Evolutionary conservation across 2,113 vertebrate species (phyloP).

Genomic region (Dinomys branickii): DNA sequence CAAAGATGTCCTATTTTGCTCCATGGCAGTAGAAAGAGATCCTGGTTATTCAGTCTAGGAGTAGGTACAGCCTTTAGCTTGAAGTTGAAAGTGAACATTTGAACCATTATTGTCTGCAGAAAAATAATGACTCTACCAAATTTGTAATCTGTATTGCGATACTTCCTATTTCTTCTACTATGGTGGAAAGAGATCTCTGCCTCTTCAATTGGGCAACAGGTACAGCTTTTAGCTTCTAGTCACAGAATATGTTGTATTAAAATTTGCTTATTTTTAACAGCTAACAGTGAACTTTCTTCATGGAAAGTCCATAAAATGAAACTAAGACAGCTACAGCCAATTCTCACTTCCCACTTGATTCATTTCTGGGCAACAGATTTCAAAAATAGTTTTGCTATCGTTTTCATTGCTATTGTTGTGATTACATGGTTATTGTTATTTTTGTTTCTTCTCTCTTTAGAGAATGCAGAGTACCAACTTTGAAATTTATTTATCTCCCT

Average conservation of each 20-base stretch:
- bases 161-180: not conserved
- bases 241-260: not conserved
- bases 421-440: not conserved
- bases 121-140: not conserved
- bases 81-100: no score
- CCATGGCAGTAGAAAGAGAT: no score
- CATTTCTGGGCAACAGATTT: not conserved
- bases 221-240: not conserved
- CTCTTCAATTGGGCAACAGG: not conserved
- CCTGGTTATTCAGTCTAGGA: no score
- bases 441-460: not conserved
- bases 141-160: not conserved
- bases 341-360: not conserved
- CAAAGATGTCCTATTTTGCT: no score
- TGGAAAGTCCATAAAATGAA: not conserved
- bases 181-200: not conserved
- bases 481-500: not conserved
- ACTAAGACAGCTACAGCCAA: accelerated
- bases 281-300: not conserved
- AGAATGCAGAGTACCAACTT: not conserved
- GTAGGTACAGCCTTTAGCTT: no score
- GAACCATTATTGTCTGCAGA: not conserved
- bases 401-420: not conserved
- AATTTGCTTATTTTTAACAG: not conserved
- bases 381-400: not conserved